A percentile compares a stretch with the other conserved stretches of the same genome.
Evolutionary conservation across 2,888 invertebrate species (phyloP).

Genomic region (Notodonta ziczac): DNA sequence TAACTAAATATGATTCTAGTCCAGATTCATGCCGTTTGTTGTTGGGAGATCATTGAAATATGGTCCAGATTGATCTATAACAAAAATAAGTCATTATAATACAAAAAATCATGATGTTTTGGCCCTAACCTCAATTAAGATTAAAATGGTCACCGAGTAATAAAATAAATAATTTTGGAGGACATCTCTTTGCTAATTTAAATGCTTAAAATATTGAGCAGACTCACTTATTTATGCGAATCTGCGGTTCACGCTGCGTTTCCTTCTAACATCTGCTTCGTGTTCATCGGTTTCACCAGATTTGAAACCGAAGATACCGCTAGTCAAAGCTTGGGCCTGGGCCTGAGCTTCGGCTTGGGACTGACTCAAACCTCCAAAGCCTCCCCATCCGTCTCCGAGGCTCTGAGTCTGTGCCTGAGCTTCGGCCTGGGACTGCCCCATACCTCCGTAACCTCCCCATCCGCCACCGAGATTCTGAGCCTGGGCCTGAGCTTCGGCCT

Average conservation of each 20-base stretch:
- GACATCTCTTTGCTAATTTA: not conserved
- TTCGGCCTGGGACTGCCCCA: conserved; percentile 13
- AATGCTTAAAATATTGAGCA: not conserved
- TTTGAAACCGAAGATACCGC: not conserved
- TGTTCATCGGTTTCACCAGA: conserved; percentile 10
- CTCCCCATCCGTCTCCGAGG: conserved; percentile 18
- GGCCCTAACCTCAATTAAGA: too few species aligned
- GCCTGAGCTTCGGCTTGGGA: conserved; percentile 7
- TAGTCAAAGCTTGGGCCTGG: not conserved
- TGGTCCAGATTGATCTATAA: conserved; percentile 23
- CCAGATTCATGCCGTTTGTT: conserved; percentile 35
- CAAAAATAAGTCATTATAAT: conserved; percentile 7
- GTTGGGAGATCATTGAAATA: conserved; percentile 34
- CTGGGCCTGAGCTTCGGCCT: not conserved
- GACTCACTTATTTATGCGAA: not conserved
- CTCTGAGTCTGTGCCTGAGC: conserved; percentile 14
- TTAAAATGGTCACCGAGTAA: too few species aligned
- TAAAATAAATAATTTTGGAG: too few species aligned
- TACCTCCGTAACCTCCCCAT: conserved; percentile 2
- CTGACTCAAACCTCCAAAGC: conserved; percentile 10
- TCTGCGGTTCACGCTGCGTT: conserved; percentile 22
- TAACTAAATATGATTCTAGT: conserved; percentile 29
- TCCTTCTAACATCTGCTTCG: conserved; percentile 24
- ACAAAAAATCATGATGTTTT: not conserved
- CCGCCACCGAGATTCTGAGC: not conserved